Base-by-base conservation (phyloP, 1,140 invertebrate genomes). In the Hycleus cichorii region DNA sequence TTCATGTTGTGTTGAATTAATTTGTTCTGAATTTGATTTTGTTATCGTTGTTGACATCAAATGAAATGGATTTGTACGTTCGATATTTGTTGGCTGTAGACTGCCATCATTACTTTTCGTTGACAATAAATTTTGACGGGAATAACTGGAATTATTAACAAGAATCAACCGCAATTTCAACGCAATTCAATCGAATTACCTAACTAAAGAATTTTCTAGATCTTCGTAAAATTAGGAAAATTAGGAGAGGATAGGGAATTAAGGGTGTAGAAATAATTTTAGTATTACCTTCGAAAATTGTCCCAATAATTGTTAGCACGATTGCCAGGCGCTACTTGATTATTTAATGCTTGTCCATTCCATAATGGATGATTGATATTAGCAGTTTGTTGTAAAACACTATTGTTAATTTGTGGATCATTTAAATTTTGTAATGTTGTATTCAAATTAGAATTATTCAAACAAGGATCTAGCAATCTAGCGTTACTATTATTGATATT, bases 251-350 rank as follows among this genome's bases (percentile, higher is more conserved):
- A 32, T 3, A 3, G 32, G 32, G 32, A 7, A 32, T 32, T 32
- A 32, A 32, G 32, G 32, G 7, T 11, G 39, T 39, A 18, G 8
- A 2, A 39, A 39, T 25, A 18, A 39, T 12, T 58, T 65, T 32
- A 32, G 32, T 32, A 32, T 81, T 84, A 90, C 88, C 88, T 90
- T 78, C 88, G 76, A 72, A 93, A 93, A 78, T 93, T 93, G 68
- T 93, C 91, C 90, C 89, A 92, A 74, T 91, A 93, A 75, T 93
- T 93, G 73, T 93, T 93, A 44, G 90, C 89, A 58, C 90, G 77
- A 72, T 89, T 91, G 24, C 89, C 89, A 9, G 90, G 89, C 42
- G 89, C 85, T 57, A 92, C 89, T 79, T 92, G 89, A 75, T 91
- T 91, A 73, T 91, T 91, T 10, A 91, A 74, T 8, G 86, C 83